Evolutionary conservation across 1,140 invertebrate genomes (phyloP), one percentile per base, ranked within the genome.

Genomic region (Elysia chlorotica): DNA sequence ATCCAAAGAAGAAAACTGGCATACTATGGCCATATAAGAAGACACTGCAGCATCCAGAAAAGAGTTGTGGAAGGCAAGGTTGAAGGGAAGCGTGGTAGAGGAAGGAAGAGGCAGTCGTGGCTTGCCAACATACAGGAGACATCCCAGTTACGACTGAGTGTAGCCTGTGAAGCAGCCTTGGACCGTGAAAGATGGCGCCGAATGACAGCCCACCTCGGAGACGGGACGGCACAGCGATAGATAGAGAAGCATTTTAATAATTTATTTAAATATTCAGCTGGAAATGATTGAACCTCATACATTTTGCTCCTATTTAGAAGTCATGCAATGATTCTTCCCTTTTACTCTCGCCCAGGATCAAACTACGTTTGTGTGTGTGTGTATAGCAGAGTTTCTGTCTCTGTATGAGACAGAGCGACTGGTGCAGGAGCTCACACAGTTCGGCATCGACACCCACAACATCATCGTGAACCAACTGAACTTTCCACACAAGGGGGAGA

Each of bases 351-450:
- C 88, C 62, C 82, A 94, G 93, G 93, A 97, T 80, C 94, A 97
- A 88, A 99, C 98, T 0, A 99, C 98, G 1, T 99, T 99, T 89
- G 92, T 99, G 14, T 99, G 98, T 88, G 97, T 99, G 3, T 99
- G 98, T 88, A 99, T 99, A 85, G 96, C 98, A 0, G 98, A 99
- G 89, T 99, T 99, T 88, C 90, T 99, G 28, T 99, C 97, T 0
- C 88, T 99, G 17, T 99, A 99, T 87, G 98, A 99, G 90, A 99
- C 98, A 0, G 97, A 99, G 88, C 90, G 97, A 74, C 89, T 98
- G 54, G 89, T 91, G 33, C 91, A 91, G 89, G 97, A 99, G 88
- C 89, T 99, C 62, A 96, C 96, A 0, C 95, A 98, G 85, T 87
- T 83, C 74, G 94, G 93, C 72, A 99, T 99, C 68, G 97, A 99